phyloP scores from a whole-genome alignment of 2,888 invertebrate species.

The Plagiodera versicolora region DNA sequence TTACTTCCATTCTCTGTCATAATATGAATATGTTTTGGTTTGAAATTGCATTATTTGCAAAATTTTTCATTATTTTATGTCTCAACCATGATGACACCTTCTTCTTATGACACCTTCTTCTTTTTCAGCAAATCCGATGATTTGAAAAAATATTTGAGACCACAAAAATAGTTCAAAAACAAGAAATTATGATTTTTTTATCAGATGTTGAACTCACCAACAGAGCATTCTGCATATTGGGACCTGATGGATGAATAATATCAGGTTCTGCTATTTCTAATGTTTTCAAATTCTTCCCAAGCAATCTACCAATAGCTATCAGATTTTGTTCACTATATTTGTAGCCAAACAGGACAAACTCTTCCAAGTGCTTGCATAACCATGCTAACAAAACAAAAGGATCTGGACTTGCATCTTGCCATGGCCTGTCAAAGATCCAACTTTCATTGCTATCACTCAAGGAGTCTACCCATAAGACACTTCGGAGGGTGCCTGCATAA shows the following conservation, averaged over 20 bases:
- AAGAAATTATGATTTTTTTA: too few relatives aligned
- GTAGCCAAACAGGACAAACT: slow-evolving; percentile 62
- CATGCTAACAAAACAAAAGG: slow-evolving; percentile 69
- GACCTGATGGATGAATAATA: slow-evolving; percentile 43
- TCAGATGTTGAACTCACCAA: slow-evolving; percentile 19
- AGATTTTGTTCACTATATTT: slow-evolving; percentile 65
- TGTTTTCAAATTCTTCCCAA: slow-evolving; percentile 59
- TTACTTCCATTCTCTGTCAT: too few relatives aligned
- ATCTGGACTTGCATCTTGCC: slow-evolving; percentile 53
- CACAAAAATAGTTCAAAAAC: too few relatives aligned
- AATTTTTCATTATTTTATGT: too few relatives aligned
- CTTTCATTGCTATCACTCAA: slow-evolving; percentile 42
- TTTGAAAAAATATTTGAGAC: too few relatives aligned
- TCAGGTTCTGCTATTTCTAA: slow-evolving; percentile 62
- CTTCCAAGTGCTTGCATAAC: slow-evolving; percentile 63
- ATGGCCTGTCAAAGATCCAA: slow-evolving; percentile 43
- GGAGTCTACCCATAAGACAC: slow-evolving; percentile 66
- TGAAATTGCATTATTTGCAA: too few relatives aligned
- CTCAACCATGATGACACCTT: too few relatives aligned
- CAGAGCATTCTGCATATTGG: slow-evolving; percentile 16
- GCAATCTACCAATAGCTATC: slow-evolving; percentile 65
- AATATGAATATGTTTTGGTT: too few relatives aligned
- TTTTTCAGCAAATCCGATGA: too few relatives aligned
- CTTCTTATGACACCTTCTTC: too few relatives aligned
- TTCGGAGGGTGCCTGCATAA: slow-evolving; percentile 59